phyloP scores from a whole-genome alignment of 2,797 vertebrate species.

The Cryptoblepharus egeriae region DNA sequence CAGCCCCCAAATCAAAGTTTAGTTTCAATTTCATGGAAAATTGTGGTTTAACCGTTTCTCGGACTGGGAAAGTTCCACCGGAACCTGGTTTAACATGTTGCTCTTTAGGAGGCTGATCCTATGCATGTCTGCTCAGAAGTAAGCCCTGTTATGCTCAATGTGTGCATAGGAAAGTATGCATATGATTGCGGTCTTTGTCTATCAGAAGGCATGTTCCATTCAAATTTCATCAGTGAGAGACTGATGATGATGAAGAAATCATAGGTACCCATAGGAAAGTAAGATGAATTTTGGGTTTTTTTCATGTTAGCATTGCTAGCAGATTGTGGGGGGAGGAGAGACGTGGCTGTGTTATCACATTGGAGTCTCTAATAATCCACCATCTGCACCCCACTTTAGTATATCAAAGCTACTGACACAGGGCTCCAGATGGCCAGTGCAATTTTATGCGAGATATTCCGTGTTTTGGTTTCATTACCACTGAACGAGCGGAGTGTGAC shows the following conservation, averaged over 20 bases:
- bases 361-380: background rate
- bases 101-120: too few relatives aligned
- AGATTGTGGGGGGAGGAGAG: background rate
- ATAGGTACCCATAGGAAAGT: background rate
- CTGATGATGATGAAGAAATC: background rate
- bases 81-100: too few relatives aligned
- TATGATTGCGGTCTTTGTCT: too few relatives aligned
- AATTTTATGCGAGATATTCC: constrained; percentile 43
- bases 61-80: too few relatives aligned
- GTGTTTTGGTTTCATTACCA: constrained; percentile 64
- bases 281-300: background rate
- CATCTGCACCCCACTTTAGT: constrained; percentile 21
- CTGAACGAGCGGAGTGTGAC: constrained; percentile 45
- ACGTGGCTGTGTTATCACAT: background rate
- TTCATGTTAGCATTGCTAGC: background rate
- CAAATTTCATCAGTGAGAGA: too few relatives aligned
- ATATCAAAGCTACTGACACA: constrained; percentile 37
- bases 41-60: too few relatives aligned
- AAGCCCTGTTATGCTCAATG: too few relatives aligned
- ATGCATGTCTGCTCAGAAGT: too few relatives aligned
- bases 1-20: too few relatives aligned
- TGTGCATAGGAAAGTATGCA: too few relatives aligned
- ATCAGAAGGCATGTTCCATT: too few relatives aligned
- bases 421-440: constrained; percentile 47
- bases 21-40: too few relatives aligned